A percentile compares a stretch with the other conserved stretches of the same genome.
Conservation (phyloP, 2,888 invertebrate species). For the Catocala sponsa region DNA sequence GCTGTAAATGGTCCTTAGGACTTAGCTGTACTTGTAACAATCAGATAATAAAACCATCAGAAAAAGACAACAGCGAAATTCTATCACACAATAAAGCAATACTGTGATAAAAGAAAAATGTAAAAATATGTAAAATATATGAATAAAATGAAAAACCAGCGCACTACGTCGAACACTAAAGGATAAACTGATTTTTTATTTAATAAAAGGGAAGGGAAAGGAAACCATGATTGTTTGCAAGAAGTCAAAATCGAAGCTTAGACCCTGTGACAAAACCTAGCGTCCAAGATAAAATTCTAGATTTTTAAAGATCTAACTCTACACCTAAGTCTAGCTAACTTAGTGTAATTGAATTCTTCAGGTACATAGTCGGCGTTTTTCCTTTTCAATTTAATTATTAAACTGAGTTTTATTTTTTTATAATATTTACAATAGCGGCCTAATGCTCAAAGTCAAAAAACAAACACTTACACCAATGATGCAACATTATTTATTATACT, state of each 20-base stretch:
- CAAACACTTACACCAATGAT: slow-evolving; percentile 8
- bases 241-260: slow-evolving; percentile 67
- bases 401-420: slow-evolving; percentile 52
- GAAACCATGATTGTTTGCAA: slow-evolving; percentile 22
- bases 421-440: slow-evolving; percentile 73
- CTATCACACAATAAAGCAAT: slow-evolving; percentile 47
- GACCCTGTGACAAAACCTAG: slow-evolving; percentile 85
- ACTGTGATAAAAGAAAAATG: slow-evolving; percentile 29
- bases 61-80: slow-evolving; percentile 75
- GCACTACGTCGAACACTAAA: slow-evolving; percentile 32
- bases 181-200: slow-evolving; percentile 13
- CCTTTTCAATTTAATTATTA: slow-evolving; percentile 50
- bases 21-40: slow-evolving; percentile 24
- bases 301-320: slow-evolving; percentile 77
- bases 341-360: slow-evolving; percentile 85
- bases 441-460: slow-evolving; percentile 57
- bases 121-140: slow-evolving; percentile 15
- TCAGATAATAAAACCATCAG: slow-evolving; percentile 16
- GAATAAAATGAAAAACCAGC: slow-evolving; percentile 26
- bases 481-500: no score
- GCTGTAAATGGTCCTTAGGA: slow-evolving; percentile 40
- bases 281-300: slow-evolving; percentile 79
- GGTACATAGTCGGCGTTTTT: slow-evolving; percentile 84
- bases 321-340: slow-evolving; percentile 79
- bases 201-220: slow-evolving; percentile 33